Evolutionary conservation across 2,888 invertebrate genomes (phyloP).

Genomic region (Drosophila mimetica): DNA sequence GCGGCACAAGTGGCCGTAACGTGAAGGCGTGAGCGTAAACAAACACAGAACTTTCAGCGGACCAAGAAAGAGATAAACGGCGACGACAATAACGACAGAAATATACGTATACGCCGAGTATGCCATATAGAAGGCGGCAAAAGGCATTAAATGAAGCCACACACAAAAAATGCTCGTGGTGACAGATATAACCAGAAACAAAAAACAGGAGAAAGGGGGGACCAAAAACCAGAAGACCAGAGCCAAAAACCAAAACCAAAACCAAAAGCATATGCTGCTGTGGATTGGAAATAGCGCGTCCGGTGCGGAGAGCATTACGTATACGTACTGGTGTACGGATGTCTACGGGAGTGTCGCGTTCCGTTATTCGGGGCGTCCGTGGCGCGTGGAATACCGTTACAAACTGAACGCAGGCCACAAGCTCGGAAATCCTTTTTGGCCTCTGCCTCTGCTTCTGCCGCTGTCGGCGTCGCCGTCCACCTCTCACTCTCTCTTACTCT

Average conservation of each 20-base stretch:
- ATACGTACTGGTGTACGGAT: conserved; percentile 28
- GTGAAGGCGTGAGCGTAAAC: conserved; percentile 40
- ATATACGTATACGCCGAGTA: conserved; percentile 16
- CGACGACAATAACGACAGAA: conserved; percentile 18
- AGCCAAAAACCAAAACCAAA: conserved; percentile 1
- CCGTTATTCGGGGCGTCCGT: conserved; percentile 40
- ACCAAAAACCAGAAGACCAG: conserved; percentile 9
- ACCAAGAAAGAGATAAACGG: conserved; percentile 18
- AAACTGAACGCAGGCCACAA: conserved; percentile 57
- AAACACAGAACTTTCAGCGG: conserved; percentile 43
- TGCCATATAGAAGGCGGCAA: conserved; percentile 41
- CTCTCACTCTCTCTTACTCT: conserved; percentile 21
- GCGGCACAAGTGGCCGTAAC: conserved; percentile 37
- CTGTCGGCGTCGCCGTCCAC: conserved; percentile 20
- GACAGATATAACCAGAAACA: conserved; percentile 35
- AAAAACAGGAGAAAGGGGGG: conserved; percentile 1
- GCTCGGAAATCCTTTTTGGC: conserved; percentile 66
- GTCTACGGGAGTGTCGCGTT: conserved; percentile 8
- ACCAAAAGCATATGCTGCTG: conserved; percentile 37
- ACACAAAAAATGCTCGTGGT: conserved; percentile 39
- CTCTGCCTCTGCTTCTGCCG: conserved; percentile 18
- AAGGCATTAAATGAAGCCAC: conserved; percentile 61
- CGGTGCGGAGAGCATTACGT: conserved; percentile 50
- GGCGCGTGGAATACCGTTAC: conserved; percentile 67
- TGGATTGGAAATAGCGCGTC: conserved; percentile 59